Evolutionary conservation across 2,113 vertebrate species (phyloP), one percentile per base, ranked within the genome.

Genomic region (Pollimyrus isidori): DNA sequence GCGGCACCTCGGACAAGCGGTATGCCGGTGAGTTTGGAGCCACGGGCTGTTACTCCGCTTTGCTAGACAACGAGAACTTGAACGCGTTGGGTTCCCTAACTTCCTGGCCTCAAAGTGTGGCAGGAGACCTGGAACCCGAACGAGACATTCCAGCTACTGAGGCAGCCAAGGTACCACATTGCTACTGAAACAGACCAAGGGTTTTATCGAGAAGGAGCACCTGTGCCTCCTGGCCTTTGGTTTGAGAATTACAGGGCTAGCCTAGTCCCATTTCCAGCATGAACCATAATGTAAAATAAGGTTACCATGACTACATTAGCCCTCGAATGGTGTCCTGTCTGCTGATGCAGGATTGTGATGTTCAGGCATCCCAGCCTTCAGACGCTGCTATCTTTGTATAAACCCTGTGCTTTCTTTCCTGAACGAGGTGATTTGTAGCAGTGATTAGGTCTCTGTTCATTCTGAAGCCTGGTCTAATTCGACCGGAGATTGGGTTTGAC

Each of bases 1-100:
- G 97, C 90, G 97, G 95, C 93, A 97, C 97, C 93, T 95, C 96
- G 89, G 97, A 98, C 92, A 97, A 99, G 89, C 95, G 96, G 94
- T 98, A 97, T 93, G 97, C 96, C 95, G 97, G 98, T 98, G 94
- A 94, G 91, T 92, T 15, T 56, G 35, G 53, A 35, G 19, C 35
- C 30, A 7, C 0, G 26, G 10, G 9, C 23, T 80, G 4, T 15
- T 19, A 10, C 35, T 76, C 10, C 13, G n/a, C 35, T 73, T 73
- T 73, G 10, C 9, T 35, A 73, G 26, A 73, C 3, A 35, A 10
- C 2, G 21, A 58, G 56, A 58, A 23, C 21, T 23, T 73, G 26
- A 13, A 3, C 10, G 1, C 65, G 35, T 73, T 73, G 65, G 65
- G n/a, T 42, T 39, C 2, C n/a, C 73, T 17, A 80, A 80, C 35